phyloP scores from a whole-genome alignment of 2,113 vertebrate genomes.

The Baryphthengus martii region DNA sequence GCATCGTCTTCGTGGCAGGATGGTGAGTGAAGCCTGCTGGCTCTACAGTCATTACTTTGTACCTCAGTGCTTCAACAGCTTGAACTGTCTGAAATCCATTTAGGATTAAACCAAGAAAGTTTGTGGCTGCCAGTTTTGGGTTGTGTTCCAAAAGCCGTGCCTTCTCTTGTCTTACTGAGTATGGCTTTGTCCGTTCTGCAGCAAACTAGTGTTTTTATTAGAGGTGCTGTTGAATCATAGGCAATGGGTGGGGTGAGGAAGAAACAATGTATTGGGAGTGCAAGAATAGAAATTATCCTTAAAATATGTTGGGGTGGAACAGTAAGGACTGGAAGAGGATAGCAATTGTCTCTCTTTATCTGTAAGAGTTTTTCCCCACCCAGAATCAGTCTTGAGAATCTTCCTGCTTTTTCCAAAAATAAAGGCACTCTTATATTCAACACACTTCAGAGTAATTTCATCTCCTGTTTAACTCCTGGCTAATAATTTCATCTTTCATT shows the following conservation, averaged over 20 bases:
- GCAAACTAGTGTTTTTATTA: neutral
- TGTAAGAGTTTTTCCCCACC: neutral
- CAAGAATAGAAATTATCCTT: neutral
- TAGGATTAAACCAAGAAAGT: neutral
- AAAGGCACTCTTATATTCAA: neutral
- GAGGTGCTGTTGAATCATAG: neutral
- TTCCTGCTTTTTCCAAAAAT: conserved; percentile 19
- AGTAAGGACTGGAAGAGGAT: neutral
- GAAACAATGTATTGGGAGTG: neutral
- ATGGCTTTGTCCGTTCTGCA: neutral
- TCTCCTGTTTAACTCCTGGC: conserved; percentile 52
- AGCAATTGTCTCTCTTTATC: conserved; percentile 26
- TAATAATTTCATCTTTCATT: conserved; percentile 69
- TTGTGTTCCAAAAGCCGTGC: neutral
- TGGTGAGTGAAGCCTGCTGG: neutral
- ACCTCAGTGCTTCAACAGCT: neutral
- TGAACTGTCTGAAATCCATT: neutral
- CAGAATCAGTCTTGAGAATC: conserved; percentile 9
- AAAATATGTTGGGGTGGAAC: neutral
- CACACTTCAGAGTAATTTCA: conserved; percentile 53
- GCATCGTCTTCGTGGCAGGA: neutral
- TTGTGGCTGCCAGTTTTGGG: neutral
- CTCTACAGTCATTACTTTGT: neutral
- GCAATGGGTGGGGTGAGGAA: neutral
- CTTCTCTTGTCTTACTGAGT: neutral